Evolutionary conservation across 2,113 vertebrate species (phyloP).

Genomic region (Oryzias celebensis): DNA sequence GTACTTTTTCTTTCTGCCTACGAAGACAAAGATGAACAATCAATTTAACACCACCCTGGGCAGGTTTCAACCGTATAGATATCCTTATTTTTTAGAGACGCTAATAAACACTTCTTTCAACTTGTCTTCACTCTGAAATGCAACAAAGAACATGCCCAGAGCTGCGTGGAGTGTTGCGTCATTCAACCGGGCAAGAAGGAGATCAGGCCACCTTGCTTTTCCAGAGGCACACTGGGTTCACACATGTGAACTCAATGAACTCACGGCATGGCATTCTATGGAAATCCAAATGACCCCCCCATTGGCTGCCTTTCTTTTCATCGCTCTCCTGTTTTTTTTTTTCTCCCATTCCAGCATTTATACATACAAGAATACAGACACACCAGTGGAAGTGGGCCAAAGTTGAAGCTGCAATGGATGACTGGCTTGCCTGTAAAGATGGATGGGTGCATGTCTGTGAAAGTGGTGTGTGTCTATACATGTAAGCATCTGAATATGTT

Average conservation of each 20-base stretch:
- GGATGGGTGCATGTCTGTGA: constrained; percentile 23
- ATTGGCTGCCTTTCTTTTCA: constrained; percentile 30
- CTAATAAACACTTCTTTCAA: constrained; percentile 5
- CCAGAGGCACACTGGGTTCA: constrained; percentile 43
- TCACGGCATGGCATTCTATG: constrained; percentile 50
- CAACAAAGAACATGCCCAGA: constrained; percentile 45
- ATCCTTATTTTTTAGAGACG: constrained; percentile 19
- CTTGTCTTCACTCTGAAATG: constrained; percentile 21
- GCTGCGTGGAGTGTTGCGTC: constrained; percentile 43
- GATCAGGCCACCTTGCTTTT: constrained; percentile 45
- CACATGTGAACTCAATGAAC: constrained; percentile 59
- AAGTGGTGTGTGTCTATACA: not conserved
- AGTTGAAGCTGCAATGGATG: constrained; percentile 64
- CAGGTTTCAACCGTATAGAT: constrained; percentile 25
- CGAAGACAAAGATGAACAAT: constrained; percentile 23
- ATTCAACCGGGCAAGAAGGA: constrained; percentile 37
- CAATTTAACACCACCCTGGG: constrained; percentile 8
- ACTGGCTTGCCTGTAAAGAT: constrained; percentile 56
- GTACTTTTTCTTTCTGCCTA: not conserved
- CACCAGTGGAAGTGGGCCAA: constrained; percentile 60
- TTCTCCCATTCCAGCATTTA: constrained; percentile 46
- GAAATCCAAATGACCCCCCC: constrained; percentile 56
- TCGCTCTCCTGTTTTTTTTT: constrained; percentile 26
- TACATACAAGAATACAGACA: constrained; percentile 59
- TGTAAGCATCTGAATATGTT: constrained; percentile 6